These are phyloP conservation scores for Mizuhopecten yessoensis DNA, from an alignment of 1,140 invertebrate genomes.

Conservation along the genomic window DNA sequence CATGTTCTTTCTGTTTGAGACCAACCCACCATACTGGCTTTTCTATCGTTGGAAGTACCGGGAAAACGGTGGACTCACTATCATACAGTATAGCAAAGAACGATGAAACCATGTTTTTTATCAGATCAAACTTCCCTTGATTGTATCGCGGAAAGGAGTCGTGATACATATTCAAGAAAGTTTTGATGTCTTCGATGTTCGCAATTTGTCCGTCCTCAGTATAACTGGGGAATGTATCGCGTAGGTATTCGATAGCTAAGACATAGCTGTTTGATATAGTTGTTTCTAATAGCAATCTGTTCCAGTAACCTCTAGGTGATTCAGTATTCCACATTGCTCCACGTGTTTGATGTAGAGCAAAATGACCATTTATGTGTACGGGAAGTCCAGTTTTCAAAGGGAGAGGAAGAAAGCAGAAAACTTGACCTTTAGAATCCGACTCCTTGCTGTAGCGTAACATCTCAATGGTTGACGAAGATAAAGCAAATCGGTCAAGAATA, in stretches of 20 bases:
- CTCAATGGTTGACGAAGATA: no score
- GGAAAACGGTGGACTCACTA: background rate
- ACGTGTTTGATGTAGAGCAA: constrained; percentile 76
- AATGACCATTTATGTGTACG: constrained; percentile 79
- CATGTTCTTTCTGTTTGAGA: background rate
- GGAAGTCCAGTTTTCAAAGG: constrained; percentile 74
- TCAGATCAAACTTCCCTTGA: background rate
- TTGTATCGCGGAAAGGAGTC: constrained; percentile 46
- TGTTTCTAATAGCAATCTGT: constrained; percentile 62
- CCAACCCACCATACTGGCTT: background rate
- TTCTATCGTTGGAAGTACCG: background rate
- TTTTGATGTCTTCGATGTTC: background rate
- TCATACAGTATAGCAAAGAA: background rate
- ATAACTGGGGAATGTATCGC: background rate
- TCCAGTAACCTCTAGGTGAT: constrained; percentile 70
- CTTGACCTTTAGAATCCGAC: constrained; percentile 40
- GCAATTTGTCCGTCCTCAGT: background rate
- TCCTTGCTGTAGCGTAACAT: background rate
- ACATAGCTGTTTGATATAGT: constrained; percentile 69
- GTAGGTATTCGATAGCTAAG: constrained; percentile 52
- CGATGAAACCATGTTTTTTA: background rate
- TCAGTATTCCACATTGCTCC: constrained; percentile 67
- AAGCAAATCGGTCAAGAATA: no score
- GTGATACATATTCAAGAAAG: background rate
- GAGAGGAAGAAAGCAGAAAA: constrained; percentile 78